phyloP scores from a whole-genome alignment of 2,797 vertebrate genomes.

The Allobates femoralis region DNA sequence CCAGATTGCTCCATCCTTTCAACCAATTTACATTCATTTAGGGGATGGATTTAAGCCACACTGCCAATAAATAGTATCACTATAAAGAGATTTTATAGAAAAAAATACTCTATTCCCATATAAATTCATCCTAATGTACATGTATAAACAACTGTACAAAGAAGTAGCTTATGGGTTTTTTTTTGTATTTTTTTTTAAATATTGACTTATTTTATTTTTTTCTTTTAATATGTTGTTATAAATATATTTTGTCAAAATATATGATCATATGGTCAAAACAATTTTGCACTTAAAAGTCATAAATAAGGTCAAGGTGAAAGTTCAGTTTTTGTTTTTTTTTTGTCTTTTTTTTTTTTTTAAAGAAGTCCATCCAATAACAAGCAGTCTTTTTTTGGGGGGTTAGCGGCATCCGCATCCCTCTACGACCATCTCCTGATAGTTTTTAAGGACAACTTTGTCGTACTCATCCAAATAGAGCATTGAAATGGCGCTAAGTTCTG shows the following conservation, averaged over 20 bases:
- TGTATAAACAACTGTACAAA: constrained; percentile 75
- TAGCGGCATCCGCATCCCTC: constrained; percentile 98
- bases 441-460: constrained; percentile 98
- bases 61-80: constrained; percentile 59
- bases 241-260: constrained; percentile 99
- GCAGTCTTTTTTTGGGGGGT: constrained; percentile 67
- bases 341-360: constrained; percentile 56
- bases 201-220: constrained; percentile 96
- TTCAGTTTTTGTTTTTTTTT: constrained; percentile 58
- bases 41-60: constrained; percentile 12
- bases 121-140: constrained; percentile 87
- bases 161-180: constrained; percentile 81
- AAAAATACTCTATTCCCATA: constrained; percentile 78
- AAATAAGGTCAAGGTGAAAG: constrained; percentile 94
- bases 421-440: constrained; percentile 99
- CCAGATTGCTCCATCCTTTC: constrained; percentile 24
- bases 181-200: constrained; percentile 79
- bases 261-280: constrained; percentile 99
- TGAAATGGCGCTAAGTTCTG: constrained; percentile 98
- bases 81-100: constrained; percentile 50
- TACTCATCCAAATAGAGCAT: constrained; percentile 99
- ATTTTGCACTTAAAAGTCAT: constrained; percentile 94
- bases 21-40: constrained; percentile 55
- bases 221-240: constrained; percentile 97
- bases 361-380: constrained; percentile 75